Evolutionary conservation across 2,113 vertebrate species (phyloP).

Genomic region (Felis chaus): DNA sequence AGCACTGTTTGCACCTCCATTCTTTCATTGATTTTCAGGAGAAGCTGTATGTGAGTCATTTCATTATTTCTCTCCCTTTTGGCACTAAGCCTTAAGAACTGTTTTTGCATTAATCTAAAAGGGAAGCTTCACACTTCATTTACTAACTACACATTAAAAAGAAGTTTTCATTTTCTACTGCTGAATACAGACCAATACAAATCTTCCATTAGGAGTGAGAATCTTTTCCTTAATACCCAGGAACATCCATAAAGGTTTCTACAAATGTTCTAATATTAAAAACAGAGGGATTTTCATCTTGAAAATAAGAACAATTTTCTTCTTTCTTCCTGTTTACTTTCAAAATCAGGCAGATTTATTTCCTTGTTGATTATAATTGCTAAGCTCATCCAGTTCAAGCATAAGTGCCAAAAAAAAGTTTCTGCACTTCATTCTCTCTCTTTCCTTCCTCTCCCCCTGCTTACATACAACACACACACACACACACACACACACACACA

Average conservation of each 20-base stretch:
- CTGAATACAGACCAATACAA: constrained; percentile 52
- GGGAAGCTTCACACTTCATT: constrained; percentile 68
- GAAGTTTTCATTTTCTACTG: constrained; percentile 66
- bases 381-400: background rate
- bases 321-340: constrained; percentile 37
- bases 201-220: constrained; percentile 45
- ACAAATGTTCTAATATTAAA: constrained; percentile 40
- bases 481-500: background rate
- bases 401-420: background rate
- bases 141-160: constrained; percentile 68
- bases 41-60: constrained; percentile 42
- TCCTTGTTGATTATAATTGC: background rate
- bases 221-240: constrained; percentile 46
- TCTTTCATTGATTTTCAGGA: constrained; percentile 53
- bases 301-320: constrained; percentile 23
- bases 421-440: background rate
- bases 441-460: background rate
- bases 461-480: background rate
- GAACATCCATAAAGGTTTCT: constrained; percentile 12
- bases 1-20: background rate
- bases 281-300: constrained; percentile 34
- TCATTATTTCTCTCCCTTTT: constrained; percentile 67
- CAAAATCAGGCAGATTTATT: background rate
- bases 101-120: constrained; percentile 61
- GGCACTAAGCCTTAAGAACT: constrained; percentile 55